These are phyloP conservation scores for Ennomos fuscantarius DNA, from an alignment of 2,888 invertebrate species.

Conservation along the genomic window DNA sequence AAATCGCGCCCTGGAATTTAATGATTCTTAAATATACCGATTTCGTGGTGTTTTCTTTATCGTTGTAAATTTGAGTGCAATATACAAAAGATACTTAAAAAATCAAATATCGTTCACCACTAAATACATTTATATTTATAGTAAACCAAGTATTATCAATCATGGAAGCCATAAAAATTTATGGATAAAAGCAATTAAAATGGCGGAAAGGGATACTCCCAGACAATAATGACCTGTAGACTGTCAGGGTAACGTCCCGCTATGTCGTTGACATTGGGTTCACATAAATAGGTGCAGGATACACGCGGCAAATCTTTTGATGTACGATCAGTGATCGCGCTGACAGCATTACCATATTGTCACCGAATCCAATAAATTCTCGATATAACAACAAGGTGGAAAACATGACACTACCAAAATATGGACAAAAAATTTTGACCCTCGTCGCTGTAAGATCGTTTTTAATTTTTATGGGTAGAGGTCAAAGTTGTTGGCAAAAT, in stretches of 20 bases:
- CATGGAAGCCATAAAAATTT: neutral
- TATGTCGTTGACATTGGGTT: conserved; percentile 44
- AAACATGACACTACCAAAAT: neutral
- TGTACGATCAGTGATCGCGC: conserved; percentile 39
- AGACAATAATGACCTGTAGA: conserved; percentile 13
- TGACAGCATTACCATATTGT: conserved; percentile 40
- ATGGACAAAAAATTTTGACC: too few species aligned
- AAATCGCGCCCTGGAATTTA: too few species aligned
- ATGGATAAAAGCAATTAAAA: conserved; percentile 6
- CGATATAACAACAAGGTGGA: conserved; percentile 25
- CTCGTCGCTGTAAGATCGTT: too few species aligned
- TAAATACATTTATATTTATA: too few species aligned
- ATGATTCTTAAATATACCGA: too few species aligned
- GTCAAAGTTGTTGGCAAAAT: too few species aligned
- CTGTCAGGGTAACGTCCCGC: conserved; percentile 19
- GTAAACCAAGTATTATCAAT: neutral
- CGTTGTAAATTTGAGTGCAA: too few species aligned
- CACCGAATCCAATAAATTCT: conserved; percentile 36
- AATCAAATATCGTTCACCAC: too few species aligned
- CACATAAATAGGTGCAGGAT: conserved; percentile 31
- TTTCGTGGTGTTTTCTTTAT: too few species aligned
- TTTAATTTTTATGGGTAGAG: too few species aligned
- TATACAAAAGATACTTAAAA: too few species aligned
- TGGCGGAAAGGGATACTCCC: conserved; percentile 15
- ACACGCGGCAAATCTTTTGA: conserved; percentile 43